phyloP scores from a whole-genome alignment of 1,140 invertebrate species.

The Aphidius gifuensis region DNA sequence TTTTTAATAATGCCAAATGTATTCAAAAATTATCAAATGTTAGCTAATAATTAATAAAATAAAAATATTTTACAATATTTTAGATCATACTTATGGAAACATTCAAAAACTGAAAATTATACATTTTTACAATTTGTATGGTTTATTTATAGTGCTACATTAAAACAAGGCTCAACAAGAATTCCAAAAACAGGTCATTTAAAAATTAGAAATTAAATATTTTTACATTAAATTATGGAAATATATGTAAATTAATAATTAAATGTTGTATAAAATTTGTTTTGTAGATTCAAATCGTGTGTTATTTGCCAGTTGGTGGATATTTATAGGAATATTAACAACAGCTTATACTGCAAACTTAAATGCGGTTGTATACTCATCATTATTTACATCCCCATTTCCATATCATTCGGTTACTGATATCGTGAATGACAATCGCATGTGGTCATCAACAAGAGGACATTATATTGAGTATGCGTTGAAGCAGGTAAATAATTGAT shows the following conservation, averaged over 20 bases:
- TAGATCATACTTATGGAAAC: constrained; percentile 53
- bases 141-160: constrained; percentile 85
- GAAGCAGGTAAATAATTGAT: constrained; percentile 55
- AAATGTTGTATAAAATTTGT: no score
- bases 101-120: constrained; percentile 58
- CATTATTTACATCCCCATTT: constrained; percentile 75
- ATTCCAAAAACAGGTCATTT: constrained; percentile 68
- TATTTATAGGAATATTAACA: constrained; percentile 82
- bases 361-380: constrained; percentile 82
- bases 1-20: neutral
- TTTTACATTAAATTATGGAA: no score
- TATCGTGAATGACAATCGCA: constrained; percentile 63
- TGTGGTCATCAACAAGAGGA: constrained; percentile 68
- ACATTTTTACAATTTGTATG: constrained; percentile 70
- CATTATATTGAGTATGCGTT: constrained; percentile 66
- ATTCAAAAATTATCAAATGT: neutral
- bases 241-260: no score
- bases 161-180: constrained; percentile 82
- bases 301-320: constrained; percentile 77
- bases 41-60: constrained; percentile 10
- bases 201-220: neutral
- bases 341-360: constrained; percentile 91
- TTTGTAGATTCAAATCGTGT: no score
- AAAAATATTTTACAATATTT: constrained; percentile 12
- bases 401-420: constrained; percentile 69